Conservation (phyloP, 2,113 vertebrate genomes). For the Turnix velox region DNA sequence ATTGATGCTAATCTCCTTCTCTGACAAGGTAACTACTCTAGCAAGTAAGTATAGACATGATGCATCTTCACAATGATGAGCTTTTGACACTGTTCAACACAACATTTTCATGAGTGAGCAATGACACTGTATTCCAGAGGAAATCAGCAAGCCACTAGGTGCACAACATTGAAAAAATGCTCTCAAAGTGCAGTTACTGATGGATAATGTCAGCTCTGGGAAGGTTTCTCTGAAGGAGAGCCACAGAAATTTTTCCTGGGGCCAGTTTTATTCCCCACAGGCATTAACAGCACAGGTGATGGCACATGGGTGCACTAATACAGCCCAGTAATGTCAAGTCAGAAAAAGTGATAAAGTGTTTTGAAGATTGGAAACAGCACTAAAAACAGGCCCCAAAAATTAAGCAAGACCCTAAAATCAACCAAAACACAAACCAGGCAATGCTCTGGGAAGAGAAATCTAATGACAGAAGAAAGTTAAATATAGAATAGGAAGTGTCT, state of each 20-base stretch:
- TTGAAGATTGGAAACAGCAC: not conserved
- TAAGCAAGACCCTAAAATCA: not conserved
- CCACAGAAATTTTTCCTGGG: not conserved
- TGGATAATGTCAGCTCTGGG: not conserved
- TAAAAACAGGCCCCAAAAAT: not conserved
- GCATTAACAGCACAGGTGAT: not conserved
- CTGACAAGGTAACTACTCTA: slow-evolving; percentile 24
- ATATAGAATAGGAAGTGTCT: not conserved
- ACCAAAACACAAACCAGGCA: not conserved
- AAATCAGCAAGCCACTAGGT: not conserved
- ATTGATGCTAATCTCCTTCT: not conserved
- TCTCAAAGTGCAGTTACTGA: not conserved
- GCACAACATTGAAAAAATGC: not conserved
- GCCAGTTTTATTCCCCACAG: not conserved
- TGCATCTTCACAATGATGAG: not conserved
- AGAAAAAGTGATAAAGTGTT: not conserved
- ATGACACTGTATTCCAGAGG: not conserved
- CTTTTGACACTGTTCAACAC: slow-evolving; percentile 1
- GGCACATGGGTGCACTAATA: not conserved
- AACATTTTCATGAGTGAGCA: not conserved
- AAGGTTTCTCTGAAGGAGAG: not conserved
- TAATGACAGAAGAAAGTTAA: slow-evolving; percentile 7
- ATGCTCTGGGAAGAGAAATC: not conserved
- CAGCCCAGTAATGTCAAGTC: not conserved
- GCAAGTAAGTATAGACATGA: slow-evolving; percentile 22